Evolutionary conservation across 1,140 invertebrate species (phyloP), one percentile per base, ranked within the genome.

Genomic region (Trichomalopsis sarcophagae): DNA sequence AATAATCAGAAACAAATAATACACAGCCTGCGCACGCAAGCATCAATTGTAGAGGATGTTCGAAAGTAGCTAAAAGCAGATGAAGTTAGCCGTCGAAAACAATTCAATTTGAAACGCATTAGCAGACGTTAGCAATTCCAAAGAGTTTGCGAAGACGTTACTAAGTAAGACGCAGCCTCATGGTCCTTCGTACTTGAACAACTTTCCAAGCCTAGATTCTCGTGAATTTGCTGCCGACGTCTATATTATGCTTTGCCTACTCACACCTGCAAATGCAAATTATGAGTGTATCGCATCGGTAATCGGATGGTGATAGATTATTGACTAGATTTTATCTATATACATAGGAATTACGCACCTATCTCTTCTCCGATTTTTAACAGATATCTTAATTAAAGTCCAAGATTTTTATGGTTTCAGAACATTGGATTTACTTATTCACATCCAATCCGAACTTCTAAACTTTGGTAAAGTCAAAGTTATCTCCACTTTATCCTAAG

Each of bases 31-130:
- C 9, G 10, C 40, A 44, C 13, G 13, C 17, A 4, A 55, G 13
- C 17, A 55, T 55, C 17, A 62, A 62, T 62, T 62, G 55, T 62
- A 5, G 55, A n/a, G 55, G 10, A 40, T n/a, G 17, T 21, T n/a
- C 36, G n/a, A 55, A 4, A 0, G 36, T 55, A 14, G 4, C 30
- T 13, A 17, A 21, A 66, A 17, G 6, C 17, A 44, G 30, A 87
- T 69, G 83, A 86, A 88, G 75, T 86, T 84, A 47, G 23, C 30
- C 76, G 73, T 55, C 55, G 78, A 85, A 86, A 88, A 88, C 84
- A 87, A 88, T 87, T 87, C 86, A 85, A 86, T 86, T 86, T 79
- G 75, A 71, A 78, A 84, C 83, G 82, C 84, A 88, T 88, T 87
- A 87, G 85, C 84, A 86, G 78, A 74, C 23, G 76, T 87, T 86